Evolutionary conservation across 1,140 invertebrate species (phyloP).

Genomic region (Bombyx mori): ASM3026992v2 NC_085107.1:2680501-2681000

Average conservation of each 20-base stretch:
- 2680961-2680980: conserved; percentile 1
- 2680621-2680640: conserved; percentile 11
- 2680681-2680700: conserved; percentile 3
- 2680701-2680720: conserved; percentile 18
- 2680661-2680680: conserved; percentile 1
- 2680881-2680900: conserved; percentile 16
- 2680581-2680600: conserved; percentile 10
- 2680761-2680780: conserved; percentile 14
- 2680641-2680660: neutral
- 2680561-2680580: conserved; percentile 8
- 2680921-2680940: conserved; percentile 16
- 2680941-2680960: conserved; percentile 11
- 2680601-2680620: neutral
- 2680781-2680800: conserved; percentile 9
- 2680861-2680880: conserved; percentile 19
- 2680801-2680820: conserved; percentile 9
- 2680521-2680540: neutral
- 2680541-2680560: neutral
- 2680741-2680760: conserved; percentile 18
- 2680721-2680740: conserved; percentile 20
- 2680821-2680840: conserved; percentile 7
- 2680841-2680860: conserved; percentile 9
- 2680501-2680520: neutral
- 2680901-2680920: conserved; percentile 18
- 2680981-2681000: conserved; percentile 14